These are phyloP conservation scores for Micromesistius poutassou DNA, from an alignment of 2,797 vertebrate genomes.

Conservation along the genomic window DNA sequence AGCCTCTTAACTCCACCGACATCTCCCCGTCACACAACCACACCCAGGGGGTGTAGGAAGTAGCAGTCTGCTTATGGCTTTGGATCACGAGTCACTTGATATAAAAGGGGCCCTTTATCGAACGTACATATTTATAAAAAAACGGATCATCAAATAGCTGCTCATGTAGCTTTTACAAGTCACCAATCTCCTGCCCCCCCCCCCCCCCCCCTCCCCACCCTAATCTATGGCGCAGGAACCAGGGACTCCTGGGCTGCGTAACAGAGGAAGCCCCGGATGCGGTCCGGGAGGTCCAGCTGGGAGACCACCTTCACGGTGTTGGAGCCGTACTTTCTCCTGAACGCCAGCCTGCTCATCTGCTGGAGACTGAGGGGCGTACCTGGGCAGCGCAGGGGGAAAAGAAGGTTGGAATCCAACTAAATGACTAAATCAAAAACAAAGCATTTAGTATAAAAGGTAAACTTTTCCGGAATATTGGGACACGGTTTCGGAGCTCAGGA, in stretches of 20 bases:
- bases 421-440: no score
- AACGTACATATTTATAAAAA: no score
- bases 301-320: constrained; percentile 70
- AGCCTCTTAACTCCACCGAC: no score
- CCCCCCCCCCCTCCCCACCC: not conserved
- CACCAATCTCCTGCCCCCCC: no score
- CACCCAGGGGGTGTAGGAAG: no score
- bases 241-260: constrained; percentile 61
- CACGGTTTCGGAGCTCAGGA: not conserved
- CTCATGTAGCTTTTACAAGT: no score
- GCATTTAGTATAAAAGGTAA: not conserved
- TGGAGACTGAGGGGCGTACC: constrained; percentile 82
- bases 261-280: constrained; percentile 80
- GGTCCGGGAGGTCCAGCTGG: constrained; percentile 76
- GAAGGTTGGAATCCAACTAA: constrained; percentile 11
- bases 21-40: no score
- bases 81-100: no score
- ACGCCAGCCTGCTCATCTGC: constrained; percentile 81
- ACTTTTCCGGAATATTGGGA: not conserved
- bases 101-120: no score
- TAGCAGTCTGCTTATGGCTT: no score
- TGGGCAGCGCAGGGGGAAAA: constrained; percentile 39
- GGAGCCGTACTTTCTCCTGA: constrained; percentile 74
- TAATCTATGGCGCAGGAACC: constrained; percentile 12
- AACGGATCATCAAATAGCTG: no score